A percentile compares a stretch with the other conserved stretches of the same genome.
Conservation (phyloP, 2,888 invertebrate species). For the Argyra leucocephala region DNA sequence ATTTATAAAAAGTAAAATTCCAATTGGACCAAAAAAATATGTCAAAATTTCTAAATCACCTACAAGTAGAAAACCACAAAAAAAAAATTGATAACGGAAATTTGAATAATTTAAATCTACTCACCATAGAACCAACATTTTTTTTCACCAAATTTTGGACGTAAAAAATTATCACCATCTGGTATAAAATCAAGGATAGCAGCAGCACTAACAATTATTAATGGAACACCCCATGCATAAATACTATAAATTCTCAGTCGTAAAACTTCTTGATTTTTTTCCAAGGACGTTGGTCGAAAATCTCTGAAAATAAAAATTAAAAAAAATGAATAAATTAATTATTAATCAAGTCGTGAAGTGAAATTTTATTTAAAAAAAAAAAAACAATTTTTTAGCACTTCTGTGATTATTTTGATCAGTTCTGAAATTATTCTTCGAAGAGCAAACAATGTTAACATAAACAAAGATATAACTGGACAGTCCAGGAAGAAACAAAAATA, state of each 20-base stretch:
- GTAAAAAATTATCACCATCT: constrained; percentile 51
- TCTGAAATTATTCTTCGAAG: too few species aligned
- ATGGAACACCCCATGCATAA: constrained; percentile 79
- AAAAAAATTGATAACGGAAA: background rate
- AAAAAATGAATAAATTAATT: constrained; percentile 13
- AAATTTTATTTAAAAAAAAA: background rate
- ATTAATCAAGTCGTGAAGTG: background rate
- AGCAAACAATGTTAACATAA: too few species aligned
- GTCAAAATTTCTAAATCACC: constrained; percentile 69
- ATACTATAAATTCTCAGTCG: constrained; percentile 68
- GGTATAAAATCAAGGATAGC: constrained; percentile 63
- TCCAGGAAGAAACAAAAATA: too few species aligned
- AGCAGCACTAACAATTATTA: constrained; percentile 64
- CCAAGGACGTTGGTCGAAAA: constrained; percentile 71
- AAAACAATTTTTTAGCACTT: too few species aligned
- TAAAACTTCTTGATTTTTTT: constrained; percentile 74
- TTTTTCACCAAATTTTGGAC: constrained; percentile 68
- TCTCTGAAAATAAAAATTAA: constrained; percentile 53
- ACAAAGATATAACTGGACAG: too few species aligned
- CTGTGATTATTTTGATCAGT: too few species aligned
- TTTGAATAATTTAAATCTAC: constrained; percentile 28
- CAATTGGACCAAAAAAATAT: constrained; percentile 78
- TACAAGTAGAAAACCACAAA: constrained; percentile 39
- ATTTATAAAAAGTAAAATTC: constrained; percentile 66
- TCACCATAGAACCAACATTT: constrained; percentile 78